phyloP scores from a whole-genome alignment of 53 echinoderm and acorn worm species.

The Holothuria leucospilota region DNA sequence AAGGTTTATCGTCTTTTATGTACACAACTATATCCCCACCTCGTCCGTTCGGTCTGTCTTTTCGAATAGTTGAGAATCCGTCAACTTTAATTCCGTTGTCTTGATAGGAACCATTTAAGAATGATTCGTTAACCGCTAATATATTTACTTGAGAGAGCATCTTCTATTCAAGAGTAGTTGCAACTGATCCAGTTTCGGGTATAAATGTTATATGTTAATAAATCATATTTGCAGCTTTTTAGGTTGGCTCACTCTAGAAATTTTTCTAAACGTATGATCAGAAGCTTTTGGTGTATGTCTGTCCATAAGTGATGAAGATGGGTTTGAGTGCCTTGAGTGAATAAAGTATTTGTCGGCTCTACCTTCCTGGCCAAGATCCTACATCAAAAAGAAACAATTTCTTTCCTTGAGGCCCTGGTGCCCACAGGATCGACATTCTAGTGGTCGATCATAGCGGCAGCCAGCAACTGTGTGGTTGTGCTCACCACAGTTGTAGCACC shows the following conservation, averaged over 20 bases:
- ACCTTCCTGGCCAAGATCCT: background rate
- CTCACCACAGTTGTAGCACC: constrained; percentile 29
- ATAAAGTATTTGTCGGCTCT: background rate
- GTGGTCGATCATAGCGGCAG: constrained; percentile 1
- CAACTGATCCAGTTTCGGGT: background rate
- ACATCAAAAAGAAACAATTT: background rate
- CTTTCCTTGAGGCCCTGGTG: background rate
- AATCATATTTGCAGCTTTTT: constrained; percentile 9
- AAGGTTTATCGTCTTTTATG: background rate
- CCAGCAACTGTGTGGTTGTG: background rate
- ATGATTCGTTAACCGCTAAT: background rate
- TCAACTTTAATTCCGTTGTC: too few species aligned
- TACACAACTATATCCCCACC: constrained; percentile 25
- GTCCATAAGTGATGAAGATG: too few species aligned
- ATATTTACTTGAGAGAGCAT: constrained; percentile 12
- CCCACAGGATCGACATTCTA: background rate
- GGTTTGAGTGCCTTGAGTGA: too few species aligned
- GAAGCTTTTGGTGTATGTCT: too few species aligned
- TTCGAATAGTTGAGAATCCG: background rate
- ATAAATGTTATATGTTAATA: constrained; percentile 17
- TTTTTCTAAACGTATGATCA: too few species aligned
- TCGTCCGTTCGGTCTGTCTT: background rate
- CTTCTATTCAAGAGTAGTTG: background rate
- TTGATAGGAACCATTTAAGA: background rate
- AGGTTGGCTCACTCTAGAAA: too few species aligned